Evolutionary conservation across 1,140 invertebrate species (phyloP).

Genomic region (Drosophila tsacasi): DNA sequence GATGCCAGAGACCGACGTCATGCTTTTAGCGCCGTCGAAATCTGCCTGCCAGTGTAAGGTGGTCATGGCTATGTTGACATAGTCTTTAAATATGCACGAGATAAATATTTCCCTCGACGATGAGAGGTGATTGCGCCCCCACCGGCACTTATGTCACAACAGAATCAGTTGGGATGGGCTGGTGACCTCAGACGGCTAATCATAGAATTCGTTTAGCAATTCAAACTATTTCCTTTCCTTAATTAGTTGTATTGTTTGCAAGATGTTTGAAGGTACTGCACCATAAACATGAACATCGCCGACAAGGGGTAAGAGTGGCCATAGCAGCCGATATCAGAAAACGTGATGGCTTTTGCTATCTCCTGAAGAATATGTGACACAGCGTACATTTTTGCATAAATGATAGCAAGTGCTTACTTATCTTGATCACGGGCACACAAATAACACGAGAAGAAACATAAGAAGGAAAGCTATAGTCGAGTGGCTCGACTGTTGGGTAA

Average conservation of each 20-base stretch:
- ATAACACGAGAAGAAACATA: background rate
- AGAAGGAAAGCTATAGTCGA: background rate
- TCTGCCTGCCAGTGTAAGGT: conserved; percentile 59
- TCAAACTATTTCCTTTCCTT: conserved; percentile 28
- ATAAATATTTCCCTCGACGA: conserved; percentile 23
- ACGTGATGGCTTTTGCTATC: conserved; percentile 19
- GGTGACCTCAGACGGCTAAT: conserved; percentile 63
- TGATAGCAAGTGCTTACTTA: conserved; percentile 8
- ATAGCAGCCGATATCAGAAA: background rate
- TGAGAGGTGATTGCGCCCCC: conserved; percentile 50
- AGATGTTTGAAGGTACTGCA: background rate
- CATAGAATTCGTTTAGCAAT: conserved; percentile 51
- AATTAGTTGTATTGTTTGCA: conserved; percentile 11
- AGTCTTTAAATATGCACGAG: conserved; percentile 69
- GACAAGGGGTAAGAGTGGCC: background rate
- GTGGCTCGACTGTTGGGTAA: no score
- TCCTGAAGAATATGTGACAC: conserved; percentile 48
- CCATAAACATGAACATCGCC: background rate
- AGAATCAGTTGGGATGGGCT: conserved; percentile 9
- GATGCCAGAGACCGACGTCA: conserved; percentile 67
- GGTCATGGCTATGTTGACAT: conserved; percentile 70
- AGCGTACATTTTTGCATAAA: conserved; percentile 23
- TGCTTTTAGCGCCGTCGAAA: conserved; percentile 61
- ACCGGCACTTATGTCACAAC: conserved; percentile 57
- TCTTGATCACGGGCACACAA: background rate